Evolutionary conservation across 2,888 invertebrate genomes (phyloP), one percentile per base, ranked within the genome.

Genomic region (Pseudococcus jackbeardsleyi): DNA sequence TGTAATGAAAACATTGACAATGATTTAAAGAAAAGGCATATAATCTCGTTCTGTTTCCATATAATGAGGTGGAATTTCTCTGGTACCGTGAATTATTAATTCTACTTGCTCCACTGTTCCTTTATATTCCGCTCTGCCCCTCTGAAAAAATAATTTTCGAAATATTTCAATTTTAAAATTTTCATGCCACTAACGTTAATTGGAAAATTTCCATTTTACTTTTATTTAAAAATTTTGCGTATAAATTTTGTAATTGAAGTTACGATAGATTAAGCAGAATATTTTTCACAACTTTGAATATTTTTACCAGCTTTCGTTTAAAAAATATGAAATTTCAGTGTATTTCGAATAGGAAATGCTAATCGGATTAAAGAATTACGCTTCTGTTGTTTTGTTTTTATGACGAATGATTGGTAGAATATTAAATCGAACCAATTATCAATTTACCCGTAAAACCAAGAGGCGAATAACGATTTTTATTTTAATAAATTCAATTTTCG

Each of bases 81-180:
- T 92, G 0, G 96, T 96, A 1, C 96, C 96, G 90, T 96, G 95
- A n/a, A 96, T 91, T 59, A 94, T 92, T 72, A 96, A 91, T n/a
- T 91, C 92, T 0, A 94, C 92, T 50, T 92, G 91, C 7, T 93
- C 93, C n/a, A 96, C 91, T 68, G 91, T 91, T 0, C 96, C 96
- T 1, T 90, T 90, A 90, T 95, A 94, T 22, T 90, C 90, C 17
- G 90, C 15, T 89, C 0, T 85, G 26, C 17, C 39, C 84, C 59
- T 85, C 89, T 33, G 72, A 72, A 72, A 72, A 72, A 72, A 64
- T 64, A n/a, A 42, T 42, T 9, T 42, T 42, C n/a, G n/a, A 42
- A 42, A 42, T 8, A 42, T 0, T 42, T 33, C 3, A 33, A 3
- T 9, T 42, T 3, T 3, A 42, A 42, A n/a, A 6, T n/a, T n/a